Base-by-base conservation (phyloP, 2,888 invertebrate genomes). In the Drosophila anomalata region DNA sequence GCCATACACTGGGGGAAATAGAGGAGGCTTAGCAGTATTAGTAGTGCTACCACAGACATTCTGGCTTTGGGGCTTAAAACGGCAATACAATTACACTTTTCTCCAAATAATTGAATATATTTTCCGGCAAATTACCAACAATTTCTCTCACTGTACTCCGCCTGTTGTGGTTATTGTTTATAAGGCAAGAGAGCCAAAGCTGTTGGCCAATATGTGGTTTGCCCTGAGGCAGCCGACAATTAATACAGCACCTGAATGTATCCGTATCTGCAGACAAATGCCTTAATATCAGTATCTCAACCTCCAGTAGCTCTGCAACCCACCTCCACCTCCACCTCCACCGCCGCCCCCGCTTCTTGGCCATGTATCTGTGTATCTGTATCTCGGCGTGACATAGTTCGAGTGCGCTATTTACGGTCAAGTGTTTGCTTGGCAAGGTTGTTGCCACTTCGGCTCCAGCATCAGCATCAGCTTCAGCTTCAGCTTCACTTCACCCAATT, bases 341-440 rank as follows among this genome's bases (percentile, higher is more conserved):
- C 33, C 33, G 20, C 36, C 59, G 11, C 51, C 14, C 14, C 22
- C 22, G 9, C 20, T 17, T 9, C 20, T 17, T 54, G 36, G 55
- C 29, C 36, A 36, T 54, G 48, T 60, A 53, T 29, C 24, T 69
- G 24, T 59, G 68, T 59, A 53, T 68, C 46, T 63, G 46, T 53
- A 56, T 60, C 65, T 46, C 31, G 22, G 31, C 44, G 52, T 82
- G 82, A 79, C 86, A 85, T 62, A 85, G 80, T 86, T 44, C 55
- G 66, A 56, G 63, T 70, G 79, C 58, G 79, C 83, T 83, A 83
- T 83, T 83, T 87, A 79, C 86, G 82, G 82, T 87, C 85, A 87
- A 82, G 82, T 85, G 87, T 77, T 73, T 58, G 39, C 50, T 26
- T 26, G 24, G 67, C 82, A 85, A 81, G 84, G 81, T 78, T 87